These are phyloP conservation scores for Myotis daubentonii DNA, from an alignment of 2,797 vertebrate species.

Conservation along the genomic window DNA sequence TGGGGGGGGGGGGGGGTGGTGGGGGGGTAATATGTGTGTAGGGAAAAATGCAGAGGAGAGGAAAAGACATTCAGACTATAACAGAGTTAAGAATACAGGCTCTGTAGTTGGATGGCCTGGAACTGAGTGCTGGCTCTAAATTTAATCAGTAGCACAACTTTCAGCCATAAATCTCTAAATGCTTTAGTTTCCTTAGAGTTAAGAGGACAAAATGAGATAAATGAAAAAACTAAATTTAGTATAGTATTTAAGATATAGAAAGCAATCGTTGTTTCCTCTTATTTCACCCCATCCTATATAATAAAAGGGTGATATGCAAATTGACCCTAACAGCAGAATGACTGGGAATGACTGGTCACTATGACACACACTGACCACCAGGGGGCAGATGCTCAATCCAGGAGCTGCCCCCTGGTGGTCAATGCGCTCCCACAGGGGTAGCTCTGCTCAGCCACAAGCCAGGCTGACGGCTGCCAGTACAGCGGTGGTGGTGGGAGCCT, in stretches of 20 bases:
- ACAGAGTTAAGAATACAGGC: not conserved
- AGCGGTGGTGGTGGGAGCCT: too few species aligned
- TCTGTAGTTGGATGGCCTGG: not conserved
- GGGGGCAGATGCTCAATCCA: too few species aligned
- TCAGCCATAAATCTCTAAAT: not conserved
- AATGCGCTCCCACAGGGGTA: too few species aligned
- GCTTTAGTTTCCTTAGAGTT: not conserved
- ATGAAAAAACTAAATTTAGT: conserved; percentile 32
- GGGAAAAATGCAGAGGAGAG: not conserved
- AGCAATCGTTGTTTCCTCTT: not conserved
- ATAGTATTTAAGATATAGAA: not conserved
- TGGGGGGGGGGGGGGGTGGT: too few species aligned
- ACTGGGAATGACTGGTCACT: too few species aligned
- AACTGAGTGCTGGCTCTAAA: not conserved
- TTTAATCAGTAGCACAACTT: not conserved
- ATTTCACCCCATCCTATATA: not conserved
- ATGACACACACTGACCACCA: too few species aligned
- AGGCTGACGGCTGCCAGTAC: too few species aligned
- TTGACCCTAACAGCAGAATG: too few species aligned
- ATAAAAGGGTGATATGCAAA: too few species aligned
- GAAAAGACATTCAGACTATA: not conserved
- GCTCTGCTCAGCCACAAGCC: too few species aligned
- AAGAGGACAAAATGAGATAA: not conserved
- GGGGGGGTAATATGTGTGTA: not conserved
- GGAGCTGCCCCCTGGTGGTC: too few species aligned